phyloP scores from a whole-genome alignment of 2,888 invertebrate species.

The Pollenia griseotomentosa region DNA sequence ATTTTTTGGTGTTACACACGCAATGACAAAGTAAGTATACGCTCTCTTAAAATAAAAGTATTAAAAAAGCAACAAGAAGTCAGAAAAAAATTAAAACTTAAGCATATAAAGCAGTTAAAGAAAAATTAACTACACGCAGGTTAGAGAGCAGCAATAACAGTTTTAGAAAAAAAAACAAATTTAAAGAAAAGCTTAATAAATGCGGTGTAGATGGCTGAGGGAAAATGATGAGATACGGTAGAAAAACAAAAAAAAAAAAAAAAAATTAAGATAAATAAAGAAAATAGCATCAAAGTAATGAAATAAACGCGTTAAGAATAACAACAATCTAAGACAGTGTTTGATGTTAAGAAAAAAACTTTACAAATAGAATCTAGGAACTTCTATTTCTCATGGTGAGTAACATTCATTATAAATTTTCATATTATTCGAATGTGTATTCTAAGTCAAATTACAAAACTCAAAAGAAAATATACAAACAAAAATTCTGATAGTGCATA shows the following conservation, averaged over 20 bases:
- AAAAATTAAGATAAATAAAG: conserved; percentile 36
- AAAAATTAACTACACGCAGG: conserved; percentile 63
- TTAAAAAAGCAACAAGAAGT: conserved; percentile 10
- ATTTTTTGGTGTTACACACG: too few species aligned
- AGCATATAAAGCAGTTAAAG: conserved; percentile 61
- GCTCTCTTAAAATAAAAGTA: too few species aligned
- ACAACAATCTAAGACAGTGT: conserved; percentile 42
- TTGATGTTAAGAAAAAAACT: not conserved
- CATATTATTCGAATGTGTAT: too few species aligned
- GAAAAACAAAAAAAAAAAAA: not conserved
- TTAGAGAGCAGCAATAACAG: conserved; percentile 22
- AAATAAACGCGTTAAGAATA: conserved; percentile 55
- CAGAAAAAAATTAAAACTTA: conserved; percentile 37
- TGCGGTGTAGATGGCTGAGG: not conserved
- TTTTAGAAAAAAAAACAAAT: not conserved
- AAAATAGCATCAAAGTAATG: conserved; percentile 58
- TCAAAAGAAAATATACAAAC: too few species aligned
- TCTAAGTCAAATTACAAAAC: too few species aligned
- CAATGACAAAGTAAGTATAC: too few species aligned
- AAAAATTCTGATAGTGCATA: too few species aligned
- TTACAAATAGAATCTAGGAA: too few species aligned
- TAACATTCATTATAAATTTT: too few species aligned
- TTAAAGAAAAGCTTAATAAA: conserved; percentile 1
- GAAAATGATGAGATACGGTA: conserved; percentile 3
- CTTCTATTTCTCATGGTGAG: too few species aligned